Percentiles rank a stretch among this genome's conserved stretches.
phyloP scores from a whole-genome alignment of 2,113 vertebrate genomes.

The Channa maculata region DNA sequence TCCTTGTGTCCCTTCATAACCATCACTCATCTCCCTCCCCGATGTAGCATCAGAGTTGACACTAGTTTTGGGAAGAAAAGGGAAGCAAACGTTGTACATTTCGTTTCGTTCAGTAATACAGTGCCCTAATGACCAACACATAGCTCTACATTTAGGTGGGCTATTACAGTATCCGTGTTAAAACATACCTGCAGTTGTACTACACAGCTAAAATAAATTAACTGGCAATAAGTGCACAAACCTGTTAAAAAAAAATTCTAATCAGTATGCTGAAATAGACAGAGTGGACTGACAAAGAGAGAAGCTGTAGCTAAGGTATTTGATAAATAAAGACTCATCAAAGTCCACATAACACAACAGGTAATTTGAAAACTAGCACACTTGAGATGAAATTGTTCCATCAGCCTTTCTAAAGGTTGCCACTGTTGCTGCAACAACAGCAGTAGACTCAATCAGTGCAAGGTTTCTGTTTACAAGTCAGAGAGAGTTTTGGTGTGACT shows the following conservation, averaged over 20 bases:
- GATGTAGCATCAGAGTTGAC: slow-evolving; percentile 90
- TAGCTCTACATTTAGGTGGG: neutral
- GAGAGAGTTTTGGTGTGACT: no score
- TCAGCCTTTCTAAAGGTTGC: neutral
- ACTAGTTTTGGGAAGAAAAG: slow-evolving; percentile 59
- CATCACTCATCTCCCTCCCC: slow-evolving; percentile 95
- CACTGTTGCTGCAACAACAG: neutral
- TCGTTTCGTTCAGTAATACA: neutral
- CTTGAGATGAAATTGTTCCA: no score
- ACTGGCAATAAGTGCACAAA: neutral
- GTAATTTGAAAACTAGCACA: no score
- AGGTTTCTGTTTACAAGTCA: neutral
- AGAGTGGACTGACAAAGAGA: neutral
- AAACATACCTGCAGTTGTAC: neutral
- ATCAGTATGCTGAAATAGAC: neutral
- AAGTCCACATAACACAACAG: neutral
- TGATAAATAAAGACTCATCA: neutral
- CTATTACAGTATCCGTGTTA: neutral
- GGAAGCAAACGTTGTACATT: neutral
- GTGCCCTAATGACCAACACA: neutral
- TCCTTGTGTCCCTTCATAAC: slow-evolving; percentile 88
- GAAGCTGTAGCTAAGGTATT: neutral
- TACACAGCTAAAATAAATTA: neutral
- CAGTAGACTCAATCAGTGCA: neutral
- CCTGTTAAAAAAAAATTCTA: neutral